These are phyloP conservation scores for Spatulosminthurus flaviceps DNA, from an alignment of 2,888 invertebrate species.

Conservation along the genomic window DNA sequence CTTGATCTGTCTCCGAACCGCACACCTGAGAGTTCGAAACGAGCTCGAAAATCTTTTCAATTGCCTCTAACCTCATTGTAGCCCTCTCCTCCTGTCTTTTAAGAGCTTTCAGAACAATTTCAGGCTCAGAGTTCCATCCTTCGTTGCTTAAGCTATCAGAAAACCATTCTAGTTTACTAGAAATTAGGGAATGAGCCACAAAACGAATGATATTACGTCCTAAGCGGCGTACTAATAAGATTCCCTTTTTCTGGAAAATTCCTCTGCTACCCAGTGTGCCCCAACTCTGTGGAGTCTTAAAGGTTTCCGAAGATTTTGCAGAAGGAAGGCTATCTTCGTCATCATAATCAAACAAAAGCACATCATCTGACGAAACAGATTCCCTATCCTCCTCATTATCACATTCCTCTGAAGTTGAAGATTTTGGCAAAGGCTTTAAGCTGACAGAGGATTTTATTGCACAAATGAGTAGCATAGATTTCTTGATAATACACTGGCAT, in stretches of 20 bases:
- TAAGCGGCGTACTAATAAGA: conserved; percentile 48
- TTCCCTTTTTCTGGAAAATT: conserved; percentile 41
- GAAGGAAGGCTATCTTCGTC: conserved; percentile 42
- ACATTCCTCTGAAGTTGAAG: not conserved
- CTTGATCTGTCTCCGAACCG: conserved; percentile 12
- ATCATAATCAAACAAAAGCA: conserved; percentile 34
- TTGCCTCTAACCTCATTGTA: conserved; percentile 58
- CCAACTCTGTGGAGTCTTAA: conserved; percentile 48
- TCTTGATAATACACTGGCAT: conserved; percentile 68
- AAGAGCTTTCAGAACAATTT: conserved; percentile 53
- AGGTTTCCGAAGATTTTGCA: conserved; percentile 54
- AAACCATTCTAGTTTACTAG: conserved; percentile 55
- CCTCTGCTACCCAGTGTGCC: not conserved
- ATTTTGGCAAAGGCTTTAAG: not conserved
- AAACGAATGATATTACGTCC: conserved; percentile 57
- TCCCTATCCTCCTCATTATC: conserved; percentile 47
- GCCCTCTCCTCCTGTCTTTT: conserved; percentile 60
- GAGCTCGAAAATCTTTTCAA: conserved; percentile 56
- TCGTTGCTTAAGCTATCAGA: conserved; percentile 48
- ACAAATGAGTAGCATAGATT: conserved; percentile 69
- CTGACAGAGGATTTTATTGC: conserved; percentile 67
- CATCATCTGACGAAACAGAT: conserved; percentile 35
- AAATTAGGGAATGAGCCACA: conserved; percentile 53
- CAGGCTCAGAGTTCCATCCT: conserved; percentile 58
- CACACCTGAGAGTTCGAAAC: conserved; percentile 41